phyloP scores from a whole-genome alignment of 35 echinoderm and acorn worm species.

The Diadema setosum region DNA sequence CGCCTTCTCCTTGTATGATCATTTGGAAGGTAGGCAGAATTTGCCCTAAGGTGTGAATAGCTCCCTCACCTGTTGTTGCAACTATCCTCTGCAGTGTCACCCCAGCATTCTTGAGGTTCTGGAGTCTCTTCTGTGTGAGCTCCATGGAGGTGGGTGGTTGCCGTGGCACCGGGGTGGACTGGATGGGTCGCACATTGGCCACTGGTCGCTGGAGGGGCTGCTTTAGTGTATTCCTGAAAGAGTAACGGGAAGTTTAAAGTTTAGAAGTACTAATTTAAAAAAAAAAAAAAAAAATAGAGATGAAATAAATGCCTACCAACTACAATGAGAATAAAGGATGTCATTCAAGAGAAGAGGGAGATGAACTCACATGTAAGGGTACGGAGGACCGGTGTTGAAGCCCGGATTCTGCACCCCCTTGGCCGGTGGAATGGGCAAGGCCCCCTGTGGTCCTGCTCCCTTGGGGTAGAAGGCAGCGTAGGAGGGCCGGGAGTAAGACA shows the following conservation, averaged over 20 bases:
- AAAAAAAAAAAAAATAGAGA: no score
- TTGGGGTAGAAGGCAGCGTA: slow-evolving; percentile 90
- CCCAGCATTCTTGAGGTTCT: slow-evolving; percentile 73
- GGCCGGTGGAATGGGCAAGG: background rate
- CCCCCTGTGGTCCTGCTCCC: background rate
- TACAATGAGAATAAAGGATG: no score
- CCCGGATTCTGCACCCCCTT: background rate
- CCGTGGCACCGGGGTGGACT: slow-evolving; percentile 89
- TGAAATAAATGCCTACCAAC: no score
- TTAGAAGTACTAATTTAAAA: no score
- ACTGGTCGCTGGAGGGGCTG: slow-evolving; percentile 57
- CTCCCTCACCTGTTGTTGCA: slow-evolving; percentile 80
- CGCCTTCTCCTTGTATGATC: no score
- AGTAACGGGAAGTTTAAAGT: no score
- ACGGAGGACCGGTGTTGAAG: slow-evolving; percentile 13
- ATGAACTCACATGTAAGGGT: slow-evolving; percentile 48
- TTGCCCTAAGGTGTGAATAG: no score
- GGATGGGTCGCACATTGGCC: slow-evolving; percentile 76
- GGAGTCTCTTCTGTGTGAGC: slow-evolving; percentile 27
- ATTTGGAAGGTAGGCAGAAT: no score
- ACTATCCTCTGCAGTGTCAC: slow-evolving; percentile 82
- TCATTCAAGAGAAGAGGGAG: no score
- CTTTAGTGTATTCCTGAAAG: background rate
- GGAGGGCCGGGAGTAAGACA: slow-evolving; percentile 81
- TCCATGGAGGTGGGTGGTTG: slow-evolving; percentile 19